Evolutionary conservation across 2,797 vertebrate genomes (phyloP).

Genomic region (Moxostoma hubbsi): DNA sequence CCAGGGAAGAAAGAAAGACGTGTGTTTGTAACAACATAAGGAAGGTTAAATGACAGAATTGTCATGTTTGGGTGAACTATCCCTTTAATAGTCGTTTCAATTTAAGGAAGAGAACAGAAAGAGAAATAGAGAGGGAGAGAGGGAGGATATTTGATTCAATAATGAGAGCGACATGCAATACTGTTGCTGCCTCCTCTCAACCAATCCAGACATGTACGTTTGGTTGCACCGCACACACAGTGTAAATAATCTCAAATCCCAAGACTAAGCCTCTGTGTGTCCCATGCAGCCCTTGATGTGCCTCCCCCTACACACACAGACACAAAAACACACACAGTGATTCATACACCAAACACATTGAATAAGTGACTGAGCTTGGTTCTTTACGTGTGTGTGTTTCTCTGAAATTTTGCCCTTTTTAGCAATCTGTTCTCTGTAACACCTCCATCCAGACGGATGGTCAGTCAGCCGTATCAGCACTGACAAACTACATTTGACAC

Average conservation of each 20-base stretch:
- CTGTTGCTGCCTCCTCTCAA: constrained; percentile 80
- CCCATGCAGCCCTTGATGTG: neutral
- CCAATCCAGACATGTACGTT: constrained; percentile 85
- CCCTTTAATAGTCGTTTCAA: neutral
- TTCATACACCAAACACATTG: constrained; percentile 20
- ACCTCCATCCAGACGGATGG: constrained; percentile 25
- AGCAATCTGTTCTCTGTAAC: constrained; percentile 29
- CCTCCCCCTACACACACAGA: neutral
- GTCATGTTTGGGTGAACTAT: neutral
- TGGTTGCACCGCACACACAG: constrained; percentile 85
- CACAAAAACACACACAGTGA: neutral
- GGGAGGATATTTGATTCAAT: constrained; percentile 65
- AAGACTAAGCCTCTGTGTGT: constrained; percentile 55
- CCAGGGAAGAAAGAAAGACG: too few relatives aligned
- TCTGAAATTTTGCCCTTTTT: constrained; percentile 29
- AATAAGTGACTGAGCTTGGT: neutral
- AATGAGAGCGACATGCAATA: constrained; percentile 81
- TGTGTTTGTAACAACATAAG: too few relatives aligned
- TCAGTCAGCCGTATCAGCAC: constrained; percentile 28
- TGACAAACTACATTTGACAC: constrained; percentile 47
- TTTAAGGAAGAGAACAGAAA: neutral
- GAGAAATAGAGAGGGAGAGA: constrained; percentile 8
- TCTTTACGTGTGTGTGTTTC: neutral
- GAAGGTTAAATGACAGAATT: too few relatives aligned
- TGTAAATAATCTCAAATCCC: constrained; percentile 91